Evolutionary conservation across 2,113 vertebrate genomes (phyloP).

Genomic region (Poeciliopsis turrubarensis): DNA sequence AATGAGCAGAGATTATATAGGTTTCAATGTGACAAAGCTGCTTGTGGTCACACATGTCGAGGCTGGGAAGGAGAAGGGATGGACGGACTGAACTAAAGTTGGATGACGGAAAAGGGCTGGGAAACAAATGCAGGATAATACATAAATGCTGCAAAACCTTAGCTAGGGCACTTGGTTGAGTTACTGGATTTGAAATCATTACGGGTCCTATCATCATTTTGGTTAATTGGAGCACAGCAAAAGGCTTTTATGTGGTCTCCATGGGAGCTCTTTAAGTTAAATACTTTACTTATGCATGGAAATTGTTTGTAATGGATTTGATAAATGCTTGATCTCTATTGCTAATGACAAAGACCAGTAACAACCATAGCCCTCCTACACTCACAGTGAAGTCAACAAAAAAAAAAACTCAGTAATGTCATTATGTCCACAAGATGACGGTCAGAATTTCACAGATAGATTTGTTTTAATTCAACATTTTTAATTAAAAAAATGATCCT

Average conservation of each 20-base stretch:
- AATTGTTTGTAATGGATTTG: conserved; percentile 16
- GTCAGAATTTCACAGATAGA: conserved; percentile 5
- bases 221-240: not conserved
- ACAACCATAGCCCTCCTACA: conserved; percentile 9
- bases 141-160: not conserved
- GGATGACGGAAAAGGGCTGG: conserved; percentile 1
- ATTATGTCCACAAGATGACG: conserved; percentile 24
- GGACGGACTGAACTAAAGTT: not conserved
- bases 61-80: conserved; percentile 28
- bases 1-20: conserved; percentile 74
- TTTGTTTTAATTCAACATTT: conserved; percentile 7
- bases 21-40: conserved; percentile 67
- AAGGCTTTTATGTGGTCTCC: not conserved
- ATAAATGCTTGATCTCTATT: conserved; percentile 23
- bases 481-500: conserved; percentile 20
- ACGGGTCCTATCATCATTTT: not conserved
- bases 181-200: conserved; percentile 11
- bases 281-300: conserved; percentile 1
- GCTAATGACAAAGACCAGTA: conserved; percentile 32
- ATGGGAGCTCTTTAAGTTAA: not conserved
- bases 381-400: conserved; percentile 22
- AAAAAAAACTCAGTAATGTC: conserved; percentile 28
- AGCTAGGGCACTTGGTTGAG: conserved; percentile 15
- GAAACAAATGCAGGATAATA: conserved; percentile 8
- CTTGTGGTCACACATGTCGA: conserved; percentile 55